These are phyloP conservation scores for Dicentrarchus labrax DNA, from an alignment of 2,113 vertebrate species.

Conservation along the genomic window DNA sequence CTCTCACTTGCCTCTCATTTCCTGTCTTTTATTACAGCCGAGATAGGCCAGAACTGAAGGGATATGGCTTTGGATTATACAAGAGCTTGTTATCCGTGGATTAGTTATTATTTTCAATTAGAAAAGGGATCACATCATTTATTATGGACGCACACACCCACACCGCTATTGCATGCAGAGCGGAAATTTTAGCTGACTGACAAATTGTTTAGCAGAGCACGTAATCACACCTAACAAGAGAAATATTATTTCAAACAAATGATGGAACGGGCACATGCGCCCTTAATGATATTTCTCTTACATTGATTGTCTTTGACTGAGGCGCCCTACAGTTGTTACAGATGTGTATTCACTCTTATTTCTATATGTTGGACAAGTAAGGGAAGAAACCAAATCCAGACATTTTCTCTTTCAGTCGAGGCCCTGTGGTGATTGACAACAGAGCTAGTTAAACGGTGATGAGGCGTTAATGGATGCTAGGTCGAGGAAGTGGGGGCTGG, in stretches of 20 bases:
- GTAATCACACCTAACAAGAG: slow-evolving; percentile 69
- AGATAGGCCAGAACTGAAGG: slow-evolving; percentile 77
- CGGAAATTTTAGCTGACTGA: slow-evolving; percentile 70
- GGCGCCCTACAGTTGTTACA: slow-evolving; percentile 9
- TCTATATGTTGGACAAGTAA: slow-evolving; percentile 48
- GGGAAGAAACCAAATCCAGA: slow-evolving; percentile 71
- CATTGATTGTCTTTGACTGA: slow-evolving; percentile 62
- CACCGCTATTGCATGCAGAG: slow-evolving; percentile 33
- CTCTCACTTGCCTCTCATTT: slow-evolving; percentile 82
- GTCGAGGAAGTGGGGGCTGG: slow-evolving; percentile 60
- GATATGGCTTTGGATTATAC: slow-evolving; percentile 71
- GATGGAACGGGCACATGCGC: slow-evolving; percentile 35
- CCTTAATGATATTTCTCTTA: slow-evolving; percentile 55
- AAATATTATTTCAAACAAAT: slow-evolving; percentile 70
- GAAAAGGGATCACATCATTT: slow-evolving; percentile 74
- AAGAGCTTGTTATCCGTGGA: slow-evolving; percentile 73
- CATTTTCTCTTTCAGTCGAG: slow-evolving; percentile 68
- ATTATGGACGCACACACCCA: slow-evolving; percentile 56
- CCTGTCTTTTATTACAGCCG: slow-evolving; percentile 78
- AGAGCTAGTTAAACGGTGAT: slow-evolving; percentile 85
- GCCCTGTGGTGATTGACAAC: slow-evolving; percentile 86
- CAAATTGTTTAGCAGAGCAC: slow-evolving; percentile 62
- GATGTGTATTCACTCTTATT: slow-evolving; percentile 14
- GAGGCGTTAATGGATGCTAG: slow-evolving; percentile 85
- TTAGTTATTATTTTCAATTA: slow-evolving; percentile 83